Evolutionary conservation across 1,140 invertebrate species (phyloP), one percentile per base, ranked within the genome.

Genomic region (Magallana gigas): DNA sequence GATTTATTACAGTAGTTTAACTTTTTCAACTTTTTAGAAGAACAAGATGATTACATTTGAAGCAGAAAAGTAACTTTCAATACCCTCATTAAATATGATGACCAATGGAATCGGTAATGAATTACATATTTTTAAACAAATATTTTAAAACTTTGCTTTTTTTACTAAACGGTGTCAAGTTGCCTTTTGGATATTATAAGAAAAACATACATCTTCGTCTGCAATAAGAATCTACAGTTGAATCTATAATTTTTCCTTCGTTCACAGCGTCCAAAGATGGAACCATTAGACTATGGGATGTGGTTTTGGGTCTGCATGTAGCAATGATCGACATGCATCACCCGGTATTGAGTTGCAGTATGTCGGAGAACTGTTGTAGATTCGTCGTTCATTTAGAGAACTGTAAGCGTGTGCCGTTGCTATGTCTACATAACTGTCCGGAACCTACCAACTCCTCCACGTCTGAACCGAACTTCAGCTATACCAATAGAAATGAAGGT

Each of bases 371-470:
- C 64, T 84, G 64, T 18, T 68, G 58, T 16, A 57, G 56, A 23
- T 58, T 88, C 14, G 62, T 88, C 11, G 87, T 88, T 11, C 87
- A 88, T 12, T 36, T 88, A 7, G 87, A 88, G 76, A 88, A 88
- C 18, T 82, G 76, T 56, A 85, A 85, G 57, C 60, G 85, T n/a
- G 58, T 81, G 1, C 87, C 87, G 56, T n/a, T 88, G n/a, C 80
- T 88, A 9, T 88, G 84, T 83, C 84, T 88, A 3, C 87, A 88
- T 58, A 88, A 88, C 18, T 84, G 84, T 18, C 87, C 87, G n/a
- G 71, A 80, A 59, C 58, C 29, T 14, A 3, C 68, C 18, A 36
- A 76, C 29, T 9, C 23, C 8, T 23, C 23, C 2, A 76, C 18
- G 29, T 76, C 68, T 76, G 8, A 29, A 23, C 68, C 23, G 12